Conservation (phyloP, 2,888 invertebrate genomes). For the Rotaria sp. region DNA sequence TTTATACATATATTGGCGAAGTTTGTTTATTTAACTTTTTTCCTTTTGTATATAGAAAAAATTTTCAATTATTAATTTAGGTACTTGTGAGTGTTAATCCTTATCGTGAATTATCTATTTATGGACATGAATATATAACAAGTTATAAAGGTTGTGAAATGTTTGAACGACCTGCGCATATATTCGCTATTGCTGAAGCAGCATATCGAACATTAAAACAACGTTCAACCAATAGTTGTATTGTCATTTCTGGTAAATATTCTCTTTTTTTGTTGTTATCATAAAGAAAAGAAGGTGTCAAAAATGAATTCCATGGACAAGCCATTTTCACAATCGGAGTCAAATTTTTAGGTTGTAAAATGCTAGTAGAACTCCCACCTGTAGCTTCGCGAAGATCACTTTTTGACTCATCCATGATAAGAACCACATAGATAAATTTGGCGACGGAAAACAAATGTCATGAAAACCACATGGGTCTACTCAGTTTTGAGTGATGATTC, state of each 20-base stretch:
- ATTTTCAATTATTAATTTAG: not conserved
- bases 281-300: too few relatives aligned
- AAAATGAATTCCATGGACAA: too few relatives aligned
- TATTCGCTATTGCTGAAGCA: constrained; percentile 93
- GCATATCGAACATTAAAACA: constrained; percentile 88
- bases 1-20: constrained; percentile 97
- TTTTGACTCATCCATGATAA: too few relatives aligned
- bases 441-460: too few relatives aligned
- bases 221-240: constrained; percentile 82
- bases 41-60: not conserved
- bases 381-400: too few relatives aligned
- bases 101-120: constrained; percentile 82
- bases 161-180: constrained; percentile 90
- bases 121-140: constrained; percentile 74
- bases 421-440: too few relatives aligned
- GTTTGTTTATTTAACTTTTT: constrained; percentile 61
- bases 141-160: constrained; percentile 88
- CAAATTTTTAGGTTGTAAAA: too few relatives aligned
- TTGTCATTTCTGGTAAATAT: constrained; percentile 66
- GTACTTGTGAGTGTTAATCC: constrained; percentile 83
- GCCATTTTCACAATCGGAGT: too few relatives aligned
- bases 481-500: too few relatives aligned
- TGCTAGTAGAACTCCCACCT: too few relatives aligned
- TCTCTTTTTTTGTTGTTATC: not conserved
- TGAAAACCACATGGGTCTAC: too few relatives aligned